These are phyloP conservation scores for Parotia lawesii DNA, from an alignment of 2,113 vertebrate genomes.

Conservation along the genomic window DNA sequence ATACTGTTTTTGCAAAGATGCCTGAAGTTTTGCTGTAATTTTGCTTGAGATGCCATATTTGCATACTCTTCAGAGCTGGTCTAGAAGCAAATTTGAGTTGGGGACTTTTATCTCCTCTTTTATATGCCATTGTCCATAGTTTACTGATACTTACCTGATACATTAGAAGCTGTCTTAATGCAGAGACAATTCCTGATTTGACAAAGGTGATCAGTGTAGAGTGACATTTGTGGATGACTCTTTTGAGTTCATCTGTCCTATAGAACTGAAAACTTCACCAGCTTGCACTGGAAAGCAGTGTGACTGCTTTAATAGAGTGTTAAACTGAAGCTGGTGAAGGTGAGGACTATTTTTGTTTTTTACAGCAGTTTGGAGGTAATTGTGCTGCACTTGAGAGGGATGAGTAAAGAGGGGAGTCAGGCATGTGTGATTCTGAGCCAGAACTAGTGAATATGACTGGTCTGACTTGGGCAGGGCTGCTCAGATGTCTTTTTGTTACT, in stretches of 20 bases:
- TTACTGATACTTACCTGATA: background rate
- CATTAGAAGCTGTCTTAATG: background rate
- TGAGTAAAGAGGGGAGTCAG: background rate
- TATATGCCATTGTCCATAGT: background rate
- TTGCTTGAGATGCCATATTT: background rate
- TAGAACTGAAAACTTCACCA: background rate
- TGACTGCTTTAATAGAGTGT: background rate
- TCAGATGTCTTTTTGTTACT: background rate
- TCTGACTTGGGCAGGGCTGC: background rate
- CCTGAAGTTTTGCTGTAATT: background rate
- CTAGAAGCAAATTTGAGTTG: background rate
- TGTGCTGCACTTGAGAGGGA: background rate
- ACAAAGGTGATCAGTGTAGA: background rate
- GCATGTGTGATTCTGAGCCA: background rate
- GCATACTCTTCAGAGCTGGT: background rate
- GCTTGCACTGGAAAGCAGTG: background rate
- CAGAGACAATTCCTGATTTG: background rate
- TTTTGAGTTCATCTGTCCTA: background rate
- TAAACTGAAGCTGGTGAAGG: background rate
- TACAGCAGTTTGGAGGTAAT: background rate
- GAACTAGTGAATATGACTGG: background rate
- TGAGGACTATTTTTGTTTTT: background rate
- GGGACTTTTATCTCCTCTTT: background rate
- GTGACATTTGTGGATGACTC: background rate
- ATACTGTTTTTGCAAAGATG: background rate